Base-by-base conservation (phyloP, 2,797 vertebrate genomes). In the Allenopithecus nigroviridis region DNA sequence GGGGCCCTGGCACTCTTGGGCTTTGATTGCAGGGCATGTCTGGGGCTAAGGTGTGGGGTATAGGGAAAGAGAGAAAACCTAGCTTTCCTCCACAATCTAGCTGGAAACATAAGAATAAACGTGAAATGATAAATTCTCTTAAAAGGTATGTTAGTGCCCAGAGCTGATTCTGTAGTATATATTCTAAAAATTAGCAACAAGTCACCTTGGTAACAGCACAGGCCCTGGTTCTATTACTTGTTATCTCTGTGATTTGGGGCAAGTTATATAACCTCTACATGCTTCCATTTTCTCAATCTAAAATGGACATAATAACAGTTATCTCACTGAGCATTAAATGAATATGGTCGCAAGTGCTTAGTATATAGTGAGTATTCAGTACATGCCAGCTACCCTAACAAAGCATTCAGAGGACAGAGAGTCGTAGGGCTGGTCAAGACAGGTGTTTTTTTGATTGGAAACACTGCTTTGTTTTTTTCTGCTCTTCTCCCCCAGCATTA, bases 1-100 rank as follows among this genome's bases (percentile, higher is more conserved):
- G 97, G 95, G 94, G 81, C 33, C 55, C 89, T 97, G 93, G 94
- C 91, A 50, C 70, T 50, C 97, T 94, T 30, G 30, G 81, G 76
- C 84, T 26, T 92, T 84, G 43, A 50, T 94, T 68, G 75, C 97
- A 76, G 91, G 96, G n/a, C 85, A 84, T 92, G 90, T 80, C 92
- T 3, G 0, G 75, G 75, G 88, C 81, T 86, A 53, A 76, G 57
- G 64, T 30, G n/a, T 13, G 13, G 41, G 59, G 14, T 4, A 17
- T 2, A 28, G 10, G 39, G 24, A 89, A 30, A 87, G 26, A 5
- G 59, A 92, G 75, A 89, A 76, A 95, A 83, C 33, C 33, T 92
- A 46, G 36, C n/a, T 84, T 81, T 83, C 39, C 50, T 17, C n/a
- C 6, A 26, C 5, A n/a, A n/a, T 30, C 13, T 39, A 93, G 59